Evolutionary conservation across 2,113 vertebrate species (phyloP).

Genomic region (Entosphenus tridentatus): DNA sequence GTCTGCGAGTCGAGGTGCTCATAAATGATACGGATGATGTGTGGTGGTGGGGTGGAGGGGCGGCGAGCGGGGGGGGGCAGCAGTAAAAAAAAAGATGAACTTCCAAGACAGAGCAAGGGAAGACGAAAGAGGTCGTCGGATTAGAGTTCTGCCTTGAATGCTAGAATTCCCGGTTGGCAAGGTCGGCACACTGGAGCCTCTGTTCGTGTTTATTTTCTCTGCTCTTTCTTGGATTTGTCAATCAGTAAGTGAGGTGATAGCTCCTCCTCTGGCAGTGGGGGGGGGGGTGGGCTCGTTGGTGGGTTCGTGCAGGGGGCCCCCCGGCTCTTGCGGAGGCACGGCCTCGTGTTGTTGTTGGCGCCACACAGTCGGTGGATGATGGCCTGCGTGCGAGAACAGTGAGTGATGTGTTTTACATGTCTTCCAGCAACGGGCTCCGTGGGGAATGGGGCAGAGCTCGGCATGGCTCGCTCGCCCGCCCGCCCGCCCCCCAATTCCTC

Average conservation of each 20-base stretch:
- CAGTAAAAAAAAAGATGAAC: no score
- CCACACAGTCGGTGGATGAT: background rate
- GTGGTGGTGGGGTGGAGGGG: background rate
- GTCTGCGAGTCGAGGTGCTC: no score
- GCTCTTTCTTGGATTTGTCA: conserved; percentile 20
- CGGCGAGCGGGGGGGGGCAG: background rate
- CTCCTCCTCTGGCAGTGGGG: conserved; percentile 8
- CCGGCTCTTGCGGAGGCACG: conserved; percentile 5
- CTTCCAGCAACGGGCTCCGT: background rate
- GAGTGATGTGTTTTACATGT: conserved; percentile 4
- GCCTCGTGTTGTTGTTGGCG: conserved; percentile 2
- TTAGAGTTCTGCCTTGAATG: background rate
- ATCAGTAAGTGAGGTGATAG: conserved; percentile 20
- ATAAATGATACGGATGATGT: background rate
- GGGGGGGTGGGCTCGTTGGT: conserved; percentile 9
- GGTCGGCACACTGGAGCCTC: conserved; percentile 15
- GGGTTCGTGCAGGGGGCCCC: background rate
- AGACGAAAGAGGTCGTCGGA: background rate
- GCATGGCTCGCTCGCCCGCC: no score
- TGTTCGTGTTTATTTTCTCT: conserved; percentile 16
- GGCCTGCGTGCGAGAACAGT: background rate
- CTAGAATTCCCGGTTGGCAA: conserved; percentile 16
- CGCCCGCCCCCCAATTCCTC: no score
- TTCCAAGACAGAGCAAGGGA: no score
- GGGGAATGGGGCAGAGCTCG: background rate